phyloP scores from a whole-genome alignment of 1,140 invertebrate species.

The Heterodera schachtii region DNA sequence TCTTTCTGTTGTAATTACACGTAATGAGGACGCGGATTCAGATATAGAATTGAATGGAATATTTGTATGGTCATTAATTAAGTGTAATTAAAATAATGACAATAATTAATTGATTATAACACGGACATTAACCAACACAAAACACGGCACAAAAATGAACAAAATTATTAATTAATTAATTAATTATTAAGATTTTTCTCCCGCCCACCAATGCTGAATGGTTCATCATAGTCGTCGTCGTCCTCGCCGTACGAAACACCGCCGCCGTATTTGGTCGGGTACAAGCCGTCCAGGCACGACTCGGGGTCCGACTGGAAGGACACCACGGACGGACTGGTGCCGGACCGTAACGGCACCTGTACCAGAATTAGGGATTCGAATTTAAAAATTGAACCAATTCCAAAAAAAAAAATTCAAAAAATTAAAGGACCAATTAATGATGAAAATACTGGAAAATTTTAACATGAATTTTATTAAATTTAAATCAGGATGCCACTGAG shows the following conservation, averaged over 20 bases:
- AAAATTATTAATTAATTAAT: not conserved
- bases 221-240: conserved; percentile 27
- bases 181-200: not conserved
- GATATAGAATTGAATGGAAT: too few relatives aligned
- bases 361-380: not conserved
- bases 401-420: too few relatives aligned
- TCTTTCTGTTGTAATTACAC: too few relatives aligned
- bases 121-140: not conserved
- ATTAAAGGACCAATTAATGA: too few relatives aligned
- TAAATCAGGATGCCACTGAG: too few relatives aligned
- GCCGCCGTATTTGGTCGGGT: conserved; percentile 10
- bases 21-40: too few relatives aligned
- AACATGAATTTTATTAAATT: too few relatives aligned
- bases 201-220: conserved; percentile 29
- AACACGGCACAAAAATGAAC: not conserved
- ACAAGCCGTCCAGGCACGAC: conserved; percentile 28
- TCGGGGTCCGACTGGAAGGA: conserved; percentile 32
- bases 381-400: not conserved
- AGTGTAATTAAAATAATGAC: too few relatives aligned
- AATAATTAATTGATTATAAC: too few relatives aligned
- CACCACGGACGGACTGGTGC: conserved; percentile 31
- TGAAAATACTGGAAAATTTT: too few relatives aligned
- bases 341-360: conserved; percentile 19
- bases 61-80: too few relatives aligned
- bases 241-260: conserved; percentile 4